These are phyloP conservation scores for Bombyx huttoni DNA, from an alignment of 2,888 invertebrate genomes.

Conservation along the genomic window DNA sequence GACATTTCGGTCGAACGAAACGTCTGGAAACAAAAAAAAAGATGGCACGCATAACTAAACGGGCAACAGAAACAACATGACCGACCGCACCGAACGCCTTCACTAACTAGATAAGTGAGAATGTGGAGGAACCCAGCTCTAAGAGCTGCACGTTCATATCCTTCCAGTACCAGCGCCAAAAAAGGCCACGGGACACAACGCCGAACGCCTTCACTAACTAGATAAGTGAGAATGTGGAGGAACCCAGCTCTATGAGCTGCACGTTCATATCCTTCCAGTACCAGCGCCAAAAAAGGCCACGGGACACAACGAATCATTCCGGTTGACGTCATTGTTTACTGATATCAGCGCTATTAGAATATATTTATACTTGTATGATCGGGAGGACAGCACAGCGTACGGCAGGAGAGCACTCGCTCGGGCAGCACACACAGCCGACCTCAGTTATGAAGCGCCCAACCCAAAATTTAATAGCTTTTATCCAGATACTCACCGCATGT, in stretches of 20 bases:
- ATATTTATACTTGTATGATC: not conserved
- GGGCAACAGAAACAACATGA: too few relatives aligned
- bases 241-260: too few relatives aligned
- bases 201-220: too few relatives aligned
- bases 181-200: conserved; percentile 3
- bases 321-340: conserved; percentile 19
- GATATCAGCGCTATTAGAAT: conserved; percentile 8
- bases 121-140: too few relatives aligned
- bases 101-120: too few relatives aligned
- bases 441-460: conserved; percentile 6
- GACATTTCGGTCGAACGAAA: conserved; percentile 21
- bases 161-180: too few relatives aligned
- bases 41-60: too few relatives aligned
- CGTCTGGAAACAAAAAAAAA: conserved; percentile 19
- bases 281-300: conserved; percentile 1
- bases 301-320: conserved; percentile 12
- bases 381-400: not conserved
- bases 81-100: too few relatives aligned
- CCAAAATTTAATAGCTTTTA: conserved; percentile 7
- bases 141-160: too few relatives aligned
- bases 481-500: conserved; percentile 38
- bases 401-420: not conserved
- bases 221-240: too few relatives aligned
- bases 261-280: not conserved
- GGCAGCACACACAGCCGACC: conserved; percentile 1